These are phyloP conservation scores for Syritta pipiens DNA, from an alignment of 2,888 invertebrate genomes.

Conservation along the genomic window DNA sequence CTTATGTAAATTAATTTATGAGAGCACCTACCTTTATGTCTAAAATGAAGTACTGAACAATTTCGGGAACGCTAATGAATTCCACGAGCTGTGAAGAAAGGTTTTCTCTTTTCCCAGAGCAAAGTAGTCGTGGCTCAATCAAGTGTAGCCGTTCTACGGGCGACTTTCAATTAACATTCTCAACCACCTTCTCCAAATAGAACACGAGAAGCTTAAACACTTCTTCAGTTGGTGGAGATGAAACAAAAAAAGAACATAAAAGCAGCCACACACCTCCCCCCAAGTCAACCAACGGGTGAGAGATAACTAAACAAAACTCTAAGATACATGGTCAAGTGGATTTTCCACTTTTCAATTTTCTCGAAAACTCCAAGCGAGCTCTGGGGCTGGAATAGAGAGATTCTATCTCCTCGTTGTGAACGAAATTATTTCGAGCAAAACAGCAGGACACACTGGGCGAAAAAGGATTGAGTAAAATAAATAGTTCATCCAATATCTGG, in stretches of 20 bases:
- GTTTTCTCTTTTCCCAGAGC: background rate
- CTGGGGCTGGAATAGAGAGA: background rate
- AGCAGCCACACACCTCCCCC: too few relatives aligned
- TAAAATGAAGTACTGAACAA: conserved; percentile 19
- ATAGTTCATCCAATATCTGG: conserved; percentile 20
- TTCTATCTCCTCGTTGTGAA: background rate
- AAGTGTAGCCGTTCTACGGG: too few relatives aligned
- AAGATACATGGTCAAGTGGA: too few relatives aligned
- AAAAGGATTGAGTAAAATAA: conserved; percentile 35
- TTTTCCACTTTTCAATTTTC: too few relatives aligned
- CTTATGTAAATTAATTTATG: conserved; percentile 55
- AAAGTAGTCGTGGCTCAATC: background rate
- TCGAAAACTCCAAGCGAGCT: too few relatives aligned
- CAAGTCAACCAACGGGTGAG: too few relatives aligned
- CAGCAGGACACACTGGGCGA: conserved; percentile 7
- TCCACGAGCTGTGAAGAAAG: background rate
- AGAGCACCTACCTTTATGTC: conserved; percentile 27
- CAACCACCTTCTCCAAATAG: too few relatives aligned
- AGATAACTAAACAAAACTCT: too few relatives aligned
- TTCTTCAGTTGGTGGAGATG: too few relatives aligned
- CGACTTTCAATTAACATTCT: too few relatives aligned
- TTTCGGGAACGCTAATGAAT: conserved; percentile 32
- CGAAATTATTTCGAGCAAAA: conserved; percentile 28
- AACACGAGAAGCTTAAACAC: too few relatives aligned
- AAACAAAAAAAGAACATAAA: too few relatives aligned